Percentiles rank a stretch among this genome's conserved stretches.
phyloP scores from a whole-genome alignment of 2,888 invertebrate genomes.

The Orthosia cruda region DNA sequence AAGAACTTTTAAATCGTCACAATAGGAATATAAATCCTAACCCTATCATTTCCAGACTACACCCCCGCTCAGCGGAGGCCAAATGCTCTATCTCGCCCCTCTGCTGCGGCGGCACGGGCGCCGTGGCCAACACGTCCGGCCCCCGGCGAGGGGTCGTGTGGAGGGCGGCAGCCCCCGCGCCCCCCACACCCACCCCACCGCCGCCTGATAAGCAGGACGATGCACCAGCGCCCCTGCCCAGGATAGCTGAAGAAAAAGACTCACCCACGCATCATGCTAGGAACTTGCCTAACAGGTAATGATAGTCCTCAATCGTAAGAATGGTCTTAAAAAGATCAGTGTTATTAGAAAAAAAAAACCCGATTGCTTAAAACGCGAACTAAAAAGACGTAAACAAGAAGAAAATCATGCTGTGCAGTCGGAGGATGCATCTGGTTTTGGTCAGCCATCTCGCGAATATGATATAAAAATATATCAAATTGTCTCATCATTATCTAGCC shows the following conservation, averaged over 20 bases:
- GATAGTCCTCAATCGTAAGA: too few species aligned
- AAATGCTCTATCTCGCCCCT: constrained; percentile 97
- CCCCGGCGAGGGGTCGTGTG: constrained; percentile 78
- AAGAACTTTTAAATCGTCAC: too few species aligned
- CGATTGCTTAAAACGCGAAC: too few species aligned
- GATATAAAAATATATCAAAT: too few species aligned
- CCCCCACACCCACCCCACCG: constrained; percentile 84
- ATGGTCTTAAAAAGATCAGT: too few species aligned
- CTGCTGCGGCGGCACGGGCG: constrained; percentile 92
- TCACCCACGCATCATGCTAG: constrained; percentile 93
- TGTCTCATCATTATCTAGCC: too few species aligned
- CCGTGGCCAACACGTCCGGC: constrained; percentile 82
- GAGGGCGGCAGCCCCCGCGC: constrained; percentile 81
- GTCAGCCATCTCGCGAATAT: too few species aligned
- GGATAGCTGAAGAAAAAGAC: constrained; percentile 97
- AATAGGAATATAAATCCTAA: too few species aligned
- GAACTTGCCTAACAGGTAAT: constrained; percentile 80
- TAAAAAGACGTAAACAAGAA: too few species aligned
- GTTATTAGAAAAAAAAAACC: too few species aligned
- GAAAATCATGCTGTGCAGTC: too few species aligned
- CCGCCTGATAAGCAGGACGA: constrained; percentile 85
- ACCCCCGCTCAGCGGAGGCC: constrained; percentile 97
- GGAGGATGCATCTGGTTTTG: too few species aligned
- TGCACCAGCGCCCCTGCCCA: constrained; percentile 93
- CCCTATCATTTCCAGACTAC: constrained; percentile 84